phyloP scores from a whole-genome alignment of 2,113 vertebrate genomes.

The Oncorhynchus masou region DNA sequence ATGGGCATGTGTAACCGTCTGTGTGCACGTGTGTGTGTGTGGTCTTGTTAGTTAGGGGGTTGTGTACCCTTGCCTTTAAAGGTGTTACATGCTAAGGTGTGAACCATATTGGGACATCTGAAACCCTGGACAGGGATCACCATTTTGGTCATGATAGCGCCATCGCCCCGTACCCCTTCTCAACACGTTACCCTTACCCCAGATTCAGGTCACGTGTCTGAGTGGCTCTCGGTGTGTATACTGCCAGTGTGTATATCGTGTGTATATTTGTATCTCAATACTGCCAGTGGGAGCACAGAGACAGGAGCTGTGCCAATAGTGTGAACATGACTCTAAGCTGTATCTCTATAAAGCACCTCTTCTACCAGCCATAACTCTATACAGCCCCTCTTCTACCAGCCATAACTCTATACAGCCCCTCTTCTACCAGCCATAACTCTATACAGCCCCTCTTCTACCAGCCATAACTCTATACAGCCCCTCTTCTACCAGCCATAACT shows the following conservation, averaged over 20 bases:
- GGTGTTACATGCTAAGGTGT: neutral
- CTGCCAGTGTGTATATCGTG: too few relatives aligned
- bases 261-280: neutral
- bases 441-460: too few relatives aligned
- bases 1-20: neutral
- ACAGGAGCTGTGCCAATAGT: slow-evolving; percentile 44
- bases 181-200: neutral
- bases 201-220: slow-evolving; percentile 8
- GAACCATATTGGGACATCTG: neutral
- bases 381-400: too few relatives aligned
- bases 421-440: too few relatives aligned
- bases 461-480: too few relatives aligned
- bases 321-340: slow-evolving; percentile 33
- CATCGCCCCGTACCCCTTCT: neutral
- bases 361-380: too few relatives aligned
- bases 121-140: neutral
- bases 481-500: too few relatives aligned
- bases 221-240: neutral
- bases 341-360: neutral
- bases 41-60: neutral
- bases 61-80: neutral
- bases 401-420: too few relatives aligned
- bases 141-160: neutral
- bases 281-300: slow-evolving; percentile 32
- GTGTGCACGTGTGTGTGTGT: neutral